These are phyloP conservation scores for Amphiprion ocellaris DNA, from an alignment of 2,113 vertebrate species.

Conservation along the genomic window DNA sequence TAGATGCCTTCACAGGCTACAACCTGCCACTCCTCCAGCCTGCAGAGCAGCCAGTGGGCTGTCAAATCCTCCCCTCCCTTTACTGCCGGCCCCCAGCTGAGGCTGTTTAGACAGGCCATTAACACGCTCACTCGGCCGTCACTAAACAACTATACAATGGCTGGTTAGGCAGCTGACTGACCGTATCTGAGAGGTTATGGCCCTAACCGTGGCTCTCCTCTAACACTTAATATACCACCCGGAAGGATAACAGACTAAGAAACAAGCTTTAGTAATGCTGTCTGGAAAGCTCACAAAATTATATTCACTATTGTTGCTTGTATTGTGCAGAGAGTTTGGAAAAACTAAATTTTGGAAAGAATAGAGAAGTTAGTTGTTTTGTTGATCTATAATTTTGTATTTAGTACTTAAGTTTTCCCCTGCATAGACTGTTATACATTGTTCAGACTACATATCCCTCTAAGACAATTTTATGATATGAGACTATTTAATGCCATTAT, in stretches of 20 bases:
- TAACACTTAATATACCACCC: slow-evolving; percentile 19
- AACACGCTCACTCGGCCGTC: slow-evolving; percentile 65
- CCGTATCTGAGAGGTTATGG: slow-evolving; percentile 66
- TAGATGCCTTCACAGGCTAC: slow-evolving; percentile 51
- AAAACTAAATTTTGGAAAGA: neutral
- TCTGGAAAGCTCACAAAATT: neutral
- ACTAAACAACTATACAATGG: slow-evolving; percentile 67
- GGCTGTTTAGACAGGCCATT: slow-evolving; percentile 73
- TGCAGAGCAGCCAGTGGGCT: slow-evolving; percentile 23
- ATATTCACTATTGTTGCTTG: neutral
- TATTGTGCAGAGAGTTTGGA: neutral
- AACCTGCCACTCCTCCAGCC: slow-evolving; percentile 31
- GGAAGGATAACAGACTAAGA: slow-evolving; percentile 9
- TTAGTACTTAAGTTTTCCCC: neutral
- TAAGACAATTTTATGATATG: neutral
- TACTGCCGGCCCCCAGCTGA: slow-evolving; percentile 54
- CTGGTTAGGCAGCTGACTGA: slow-evolving; percentile 79
- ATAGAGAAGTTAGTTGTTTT: neutral
- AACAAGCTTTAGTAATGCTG: slow-evolving; percentile 5
- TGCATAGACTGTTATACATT: neutral
- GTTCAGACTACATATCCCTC: neutral
- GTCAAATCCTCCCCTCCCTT: slow-evolving; percentile 2
- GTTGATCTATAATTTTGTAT: neutral
- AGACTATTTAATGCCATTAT: neutral
- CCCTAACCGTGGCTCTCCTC: slow-evolving; percentile 19